These are phyloP conservation scores for Salminus brasiliensis DNA, from an alignment of 2,113 vertebrate species.

Conservation along the genomic window DNA sequence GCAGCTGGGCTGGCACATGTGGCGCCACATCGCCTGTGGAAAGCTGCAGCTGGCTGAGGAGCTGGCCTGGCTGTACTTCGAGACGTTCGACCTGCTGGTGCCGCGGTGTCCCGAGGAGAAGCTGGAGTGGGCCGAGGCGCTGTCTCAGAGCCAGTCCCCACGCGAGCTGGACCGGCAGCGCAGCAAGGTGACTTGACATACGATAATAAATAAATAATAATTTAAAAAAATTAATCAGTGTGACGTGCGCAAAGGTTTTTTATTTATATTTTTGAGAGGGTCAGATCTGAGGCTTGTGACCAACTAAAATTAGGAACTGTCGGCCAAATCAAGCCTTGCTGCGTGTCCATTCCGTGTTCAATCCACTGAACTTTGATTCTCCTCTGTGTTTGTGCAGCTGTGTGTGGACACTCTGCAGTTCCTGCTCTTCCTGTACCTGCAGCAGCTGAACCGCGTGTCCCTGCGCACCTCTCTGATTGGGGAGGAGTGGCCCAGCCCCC, in stretches of 20 bases:
- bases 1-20: constrained; percentile 82
- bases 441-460: constrained; percentile 91
- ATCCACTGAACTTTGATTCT: neutral
- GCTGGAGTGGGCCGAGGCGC: constrained; percentile 86
- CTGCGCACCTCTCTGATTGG: constrained; percentile 88
- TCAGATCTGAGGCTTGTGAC: no score
- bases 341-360: neutral
- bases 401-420: constrained; percentile 93
- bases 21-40: constrained; percentile 93
- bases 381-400: constrained; percentile 71
- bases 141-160: constrained; percentile 81
- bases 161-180: constrained; percentile 85
- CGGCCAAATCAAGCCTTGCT: neutral
- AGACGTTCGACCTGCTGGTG: constrained; percentile 85
- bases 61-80: constrained; percentile 93
- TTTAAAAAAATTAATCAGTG: neutral
- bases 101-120: constrained; percentile 70
- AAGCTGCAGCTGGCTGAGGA: constrained; percentile 89
- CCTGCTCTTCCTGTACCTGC: constrained; percentile 92
- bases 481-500: constrained; percentile 92
- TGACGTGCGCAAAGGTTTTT: no score
- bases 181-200: constrained; percentile 87
- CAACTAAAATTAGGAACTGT: no score
- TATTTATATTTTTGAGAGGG: no score
- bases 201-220: no score